Base-by-base conservation (phyloP, 2,888 invertebrate species). In the Acheta domesticus region DNA sequence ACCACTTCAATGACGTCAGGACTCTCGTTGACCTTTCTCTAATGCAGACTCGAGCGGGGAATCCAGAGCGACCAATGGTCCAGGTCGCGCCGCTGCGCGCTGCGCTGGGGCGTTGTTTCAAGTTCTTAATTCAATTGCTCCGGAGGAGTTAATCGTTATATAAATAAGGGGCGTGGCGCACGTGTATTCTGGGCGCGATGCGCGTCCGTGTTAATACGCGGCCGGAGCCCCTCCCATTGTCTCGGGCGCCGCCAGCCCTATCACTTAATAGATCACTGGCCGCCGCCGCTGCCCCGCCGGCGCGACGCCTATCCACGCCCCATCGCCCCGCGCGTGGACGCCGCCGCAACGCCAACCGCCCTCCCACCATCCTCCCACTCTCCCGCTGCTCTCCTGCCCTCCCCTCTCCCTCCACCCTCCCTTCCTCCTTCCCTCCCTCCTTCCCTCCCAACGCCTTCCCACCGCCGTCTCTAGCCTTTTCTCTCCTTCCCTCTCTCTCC, bases 41-140 rank as follows among this genome's bases (percentile, higher is more conserved):
- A 14, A 14, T 8, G 62, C 62, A 62, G 62, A 0, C 3, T 1
- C n/a, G 16, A 14, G n/a, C n/a, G 4, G 16, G 14, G 1, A 1
- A 12, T 62, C 16, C 14, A 14, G 62, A 12, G 62, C 62, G 62
- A 16, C 16, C 62, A n/a, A 8, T n/a, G 16, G 62, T 62, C n/a
- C 62, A n/a, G 62, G 5, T 62, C 62, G 62, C 5, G 4, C 36
- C 36, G 36, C 4, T 36, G 36, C 8, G 36, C 36, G 4, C 36
- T 8, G 36, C 5, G 36, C 5, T 36, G 36, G 62, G 62, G 62
- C 62, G 62, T 62, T 62, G 62, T 62, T 62, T 62, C n/a, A 62
- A 62, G 62, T 62, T 62, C 62, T 62, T 62, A 62, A 62, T 62
- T 62, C 62, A 62, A 62, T 62, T 62, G 62, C 62, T n/a, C 62